phyloP scores from a whole-genome alignment of 2,113 vertebrate genomes.

The Microcebus griseorufus region DNA sequence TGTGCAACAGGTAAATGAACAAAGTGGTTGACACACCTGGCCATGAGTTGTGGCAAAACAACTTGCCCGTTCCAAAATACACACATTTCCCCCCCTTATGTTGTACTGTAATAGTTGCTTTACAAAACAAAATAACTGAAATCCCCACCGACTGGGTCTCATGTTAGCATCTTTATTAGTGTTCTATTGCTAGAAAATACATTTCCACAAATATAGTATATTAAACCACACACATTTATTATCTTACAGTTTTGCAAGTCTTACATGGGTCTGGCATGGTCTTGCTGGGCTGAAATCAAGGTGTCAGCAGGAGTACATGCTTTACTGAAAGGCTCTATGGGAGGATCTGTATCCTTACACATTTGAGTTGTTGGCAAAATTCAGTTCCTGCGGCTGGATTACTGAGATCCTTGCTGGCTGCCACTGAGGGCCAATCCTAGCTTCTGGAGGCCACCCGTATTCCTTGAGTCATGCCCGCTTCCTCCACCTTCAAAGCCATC shows the following conservation, averaged over 20 bases:
- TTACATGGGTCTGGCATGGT: neutral
- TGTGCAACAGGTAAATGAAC: neutral
- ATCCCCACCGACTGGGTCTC: neutral
- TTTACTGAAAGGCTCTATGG: neutral
- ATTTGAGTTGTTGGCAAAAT: neutral
- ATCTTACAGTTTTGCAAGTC: neutral
- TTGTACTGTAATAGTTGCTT: neutral
- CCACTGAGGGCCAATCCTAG: neutral
- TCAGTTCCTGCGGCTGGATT: neutral
- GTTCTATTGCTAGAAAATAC: neutral
- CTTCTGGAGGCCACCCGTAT: neutral
- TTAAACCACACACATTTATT: neutral
- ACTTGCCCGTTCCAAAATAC: neutral
- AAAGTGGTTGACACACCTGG: neutral
- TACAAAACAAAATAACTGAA: neutral
- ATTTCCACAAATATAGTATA: neutral
- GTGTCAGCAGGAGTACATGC: neutral
- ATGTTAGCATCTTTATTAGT: neutral
- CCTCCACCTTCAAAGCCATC: neutral
- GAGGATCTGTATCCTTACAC: neutral
- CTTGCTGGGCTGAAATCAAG: neutral
- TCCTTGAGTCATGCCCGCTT: neutral
- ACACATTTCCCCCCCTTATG: neutral
- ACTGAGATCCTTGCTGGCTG: neutral
- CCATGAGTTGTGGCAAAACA: neutral